Percentiles rank a stretch among this genome's conserved stretches.
These are phyloP conservation scores for Subacronicta megacephala DNA, from an alignment of 2,888 invertebrate species.

Conservation along the genomic window DNA sequence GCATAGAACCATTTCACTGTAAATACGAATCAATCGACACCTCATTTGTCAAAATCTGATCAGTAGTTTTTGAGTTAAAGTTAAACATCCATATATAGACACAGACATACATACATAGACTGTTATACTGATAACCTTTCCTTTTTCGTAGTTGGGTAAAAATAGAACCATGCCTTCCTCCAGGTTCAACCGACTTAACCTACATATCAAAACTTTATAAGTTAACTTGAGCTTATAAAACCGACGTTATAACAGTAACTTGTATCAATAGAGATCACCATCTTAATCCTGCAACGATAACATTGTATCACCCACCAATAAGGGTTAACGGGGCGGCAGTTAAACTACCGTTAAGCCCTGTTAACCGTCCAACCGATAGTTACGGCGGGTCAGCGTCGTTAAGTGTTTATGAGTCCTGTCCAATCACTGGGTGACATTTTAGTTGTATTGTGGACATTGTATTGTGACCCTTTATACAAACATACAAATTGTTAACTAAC, in stretches of 20 bases:
- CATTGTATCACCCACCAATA: slow-evolving; percentile 52
- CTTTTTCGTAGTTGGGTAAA: no score
- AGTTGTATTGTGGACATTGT: slow-evolving; percentile 37
- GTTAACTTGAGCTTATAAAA: slow-evolving; percentile 26
- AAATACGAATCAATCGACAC: no score
- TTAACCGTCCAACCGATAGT: slow-evolving; percentile 55
- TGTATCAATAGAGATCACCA: slow-evolving; percentile 42
- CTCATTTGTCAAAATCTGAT: no score
- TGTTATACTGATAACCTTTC: no score
- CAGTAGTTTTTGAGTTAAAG: no score
- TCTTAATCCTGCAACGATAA: slow-evolving; percentile 45
- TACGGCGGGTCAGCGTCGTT: slow-evolving; percentile 52
- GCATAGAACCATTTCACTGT: no score
- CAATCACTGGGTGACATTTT: slow-evolving; percentile 55
- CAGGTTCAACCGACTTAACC: neutral
- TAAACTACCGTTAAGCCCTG: slow-evolving; percentile 60
- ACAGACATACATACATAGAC: no score
- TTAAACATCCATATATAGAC: no score
- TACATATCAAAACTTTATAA: slow-evolving; percentile 20
- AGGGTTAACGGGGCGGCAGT: slow-evolving; percentile 59
- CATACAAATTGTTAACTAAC: slow-evolving; percentile 41
- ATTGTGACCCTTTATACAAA: slow-evolving; percentile 29
- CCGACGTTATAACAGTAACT: slow-evolving; percentile 29
- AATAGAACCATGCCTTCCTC: no score
- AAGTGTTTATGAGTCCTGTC: slow-evolving; percentile 57